Percentiles rank a stretch among this genome's conserved stretches.
Evolutionary conservation across 2,113 vertebrate genomes (phyloP).

Genomic region (Pristiophorus japonicus): DNA sequence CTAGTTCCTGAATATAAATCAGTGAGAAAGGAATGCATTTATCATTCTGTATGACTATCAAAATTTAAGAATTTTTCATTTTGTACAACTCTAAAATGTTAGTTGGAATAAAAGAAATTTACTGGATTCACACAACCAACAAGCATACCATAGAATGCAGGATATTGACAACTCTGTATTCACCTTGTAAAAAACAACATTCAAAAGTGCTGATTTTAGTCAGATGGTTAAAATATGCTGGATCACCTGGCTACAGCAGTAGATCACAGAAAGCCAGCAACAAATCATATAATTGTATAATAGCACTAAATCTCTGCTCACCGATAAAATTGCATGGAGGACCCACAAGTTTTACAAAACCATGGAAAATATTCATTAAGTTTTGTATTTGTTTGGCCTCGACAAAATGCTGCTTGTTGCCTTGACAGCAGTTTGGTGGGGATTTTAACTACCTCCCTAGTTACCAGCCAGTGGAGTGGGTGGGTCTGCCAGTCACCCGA

Average conservation of each 20-base stretch:
- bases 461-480: too few relatives aligned
- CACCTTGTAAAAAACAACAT: not conserved
- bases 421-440: not conserved
- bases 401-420: not conserved
- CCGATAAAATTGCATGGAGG: not conserved
- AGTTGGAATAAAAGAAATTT: not conserved
- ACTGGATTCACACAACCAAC: not conserved
- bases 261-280: not conserved
- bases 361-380: not conserved
- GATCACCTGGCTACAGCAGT: not conserved
- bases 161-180: not conserved
- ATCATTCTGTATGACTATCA: conserved; percentile 11
- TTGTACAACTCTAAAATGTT: not conserved
- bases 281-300: not conserved
- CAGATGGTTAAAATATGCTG: not conserved
- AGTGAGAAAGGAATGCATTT: conserved; percentile 10
- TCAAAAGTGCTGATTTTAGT: not conserved
- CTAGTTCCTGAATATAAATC: conserved; percentile 1
- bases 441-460: not conserved
- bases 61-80: not conserved
- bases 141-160: too few relatives aligned
- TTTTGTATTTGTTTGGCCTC: not conserved
- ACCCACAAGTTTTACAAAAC: not conserved
- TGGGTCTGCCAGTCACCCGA: not conserved
- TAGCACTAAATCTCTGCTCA: not conserved